These are phyloP conservation scores for Salmo trutta DNA, from an alignment of 2,797 vertebrate genomes.

Conservation along the genomic window DNA sequence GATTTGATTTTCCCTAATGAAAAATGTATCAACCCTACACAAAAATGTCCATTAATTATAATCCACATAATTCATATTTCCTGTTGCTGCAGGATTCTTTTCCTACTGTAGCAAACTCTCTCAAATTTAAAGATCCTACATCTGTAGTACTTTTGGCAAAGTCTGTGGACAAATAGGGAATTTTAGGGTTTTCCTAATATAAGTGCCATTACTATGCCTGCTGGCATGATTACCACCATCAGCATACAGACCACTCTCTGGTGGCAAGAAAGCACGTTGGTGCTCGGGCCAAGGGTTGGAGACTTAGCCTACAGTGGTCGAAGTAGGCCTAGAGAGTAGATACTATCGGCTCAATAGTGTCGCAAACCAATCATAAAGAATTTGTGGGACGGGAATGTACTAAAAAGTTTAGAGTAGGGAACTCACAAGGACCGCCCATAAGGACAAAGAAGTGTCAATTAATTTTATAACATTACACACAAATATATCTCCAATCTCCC, in stretches of 20 bases:
- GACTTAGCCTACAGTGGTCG: conserved; percentile 8
- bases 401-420: conserved; percentile 24
- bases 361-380: neutral
- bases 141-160: neutral
- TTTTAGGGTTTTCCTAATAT: conserved; percentile 27
- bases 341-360: conserved; percentile 2
- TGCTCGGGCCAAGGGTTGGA: neutral
- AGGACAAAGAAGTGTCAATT: conserved; percentile 31
- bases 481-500: conserved; percentile 25
- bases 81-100: no score
- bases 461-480: conserved; percentile 46
- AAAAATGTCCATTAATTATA: no score
- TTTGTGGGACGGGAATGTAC: conserved; percentile 9
- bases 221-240: conserved; percentile 42
- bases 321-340: conserved; percentile 30
- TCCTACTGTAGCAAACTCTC: no score
- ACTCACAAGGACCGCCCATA: neutral
- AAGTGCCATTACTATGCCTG: conserved; percentile 68
- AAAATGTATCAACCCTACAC: no score
- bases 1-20: no score
- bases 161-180: conserved; percentile 24
- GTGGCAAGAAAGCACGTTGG: neutral
- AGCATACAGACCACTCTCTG: conserved; percentile 36
- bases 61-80: no score
- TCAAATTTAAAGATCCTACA: no score